Percentiles rank a stretch among this genome's conserved stretches.
Evolutionary conservation across 2,888 invertebrate genomes (phyloP).

Genomic region (Leistus spinibarbis): DNA sequence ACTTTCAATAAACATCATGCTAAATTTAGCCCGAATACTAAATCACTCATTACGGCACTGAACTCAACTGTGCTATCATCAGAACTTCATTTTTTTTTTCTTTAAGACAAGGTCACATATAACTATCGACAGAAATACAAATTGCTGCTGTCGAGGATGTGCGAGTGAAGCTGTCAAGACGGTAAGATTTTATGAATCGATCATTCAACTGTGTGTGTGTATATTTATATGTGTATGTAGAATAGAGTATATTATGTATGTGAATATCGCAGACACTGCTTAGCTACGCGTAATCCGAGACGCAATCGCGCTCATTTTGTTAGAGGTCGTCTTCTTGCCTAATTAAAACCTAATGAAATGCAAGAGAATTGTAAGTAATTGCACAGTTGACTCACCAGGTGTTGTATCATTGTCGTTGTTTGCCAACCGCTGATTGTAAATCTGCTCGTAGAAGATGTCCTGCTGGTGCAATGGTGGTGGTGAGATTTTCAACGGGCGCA

Average conservation of each 20-base stretch:
- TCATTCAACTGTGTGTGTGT: background rate
- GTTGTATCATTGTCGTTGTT: background rate
- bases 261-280: background rate
- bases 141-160: background rate
- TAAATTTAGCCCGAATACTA: background rate
- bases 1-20: background rate
- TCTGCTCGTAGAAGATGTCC: slow-evolving; percentile 61
- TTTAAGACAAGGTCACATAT: background rate
- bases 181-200: background rate
- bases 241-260: too few relatives aligned
- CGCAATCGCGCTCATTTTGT: background rate
- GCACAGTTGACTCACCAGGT: background rate
- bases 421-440: slow-evolving; percentile 44
- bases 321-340: background rate
- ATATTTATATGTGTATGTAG: too few relatives aligned
- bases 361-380: background rate
- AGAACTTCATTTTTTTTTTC: too few relatives aligned
- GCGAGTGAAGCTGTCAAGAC: background rate
- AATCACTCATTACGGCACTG: background rate
- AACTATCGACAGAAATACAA: background rate
- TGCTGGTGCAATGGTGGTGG: slow-evolving; percentile 62
- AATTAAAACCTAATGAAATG: background rate
- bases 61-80: background rate
- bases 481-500: slow-evolving; percentile 64
- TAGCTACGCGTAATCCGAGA: background rate